These are phyloP conservation scores for Diplosoma virens DNA, from an alignment of 23 tunicate species.

Conservation along the genomic window DNA sequence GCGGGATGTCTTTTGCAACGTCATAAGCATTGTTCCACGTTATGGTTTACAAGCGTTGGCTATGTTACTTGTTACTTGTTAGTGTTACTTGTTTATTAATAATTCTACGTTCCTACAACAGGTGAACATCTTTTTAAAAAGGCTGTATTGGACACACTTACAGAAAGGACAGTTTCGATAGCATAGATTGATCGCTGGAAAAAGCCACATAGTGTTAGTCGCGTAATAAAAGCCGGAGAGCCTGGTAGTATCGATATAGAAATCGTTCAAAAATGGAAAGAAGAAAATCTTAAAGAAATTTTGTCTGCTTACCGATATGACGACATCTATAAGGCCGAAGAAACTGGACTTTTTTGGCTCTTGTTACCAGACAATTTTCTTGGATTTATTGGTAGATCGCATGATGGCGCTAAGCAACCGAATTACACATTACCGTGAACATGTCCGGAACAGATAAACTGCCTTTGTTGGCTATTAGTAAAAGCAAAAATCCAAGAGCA, in stretches of 20 bases:
- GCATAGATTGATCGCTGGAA: constrained; percentile 32
- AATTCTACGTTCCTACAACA: constrained; percentile 19
- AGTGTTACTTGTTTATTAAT: neutral
- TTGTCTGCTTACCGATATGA: constrained; percentile 1
- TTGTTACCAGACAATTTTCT: neutral
- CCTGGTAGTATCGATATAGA: constrained; percentile 2
- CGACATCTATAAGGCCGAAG: neutral
- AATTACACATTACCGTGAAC: neutral
- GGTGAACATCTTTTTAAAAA: constrained; percentile 3
- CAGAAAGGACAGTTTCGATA: constrained; percentile 13
- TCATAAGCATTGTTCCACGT: neutral
- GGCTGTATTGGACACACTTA: constrained; percentile 11
- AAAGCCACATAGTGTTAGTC: constrained; percentile 31
- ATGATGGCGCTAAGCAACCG: neutral
- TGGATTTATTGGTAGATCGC: neutral
- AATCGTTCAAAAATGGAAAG: constrained; percentile 11
- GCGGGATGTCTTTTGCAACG: neutral
- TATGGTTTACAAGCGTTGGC: neutral
- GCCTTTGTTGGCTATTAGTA: neutral
- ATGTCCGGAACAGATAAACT: neutral
- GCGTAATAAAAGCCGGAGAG: constrained; percentile 16
- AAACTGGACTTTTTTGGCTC: constrained; percentile 18
- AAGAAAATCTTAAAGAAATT: neutral
- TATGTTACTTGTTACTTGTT: neutral
- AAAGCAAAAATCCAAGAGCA: constrained; percentile 10